Evolutionary conservation across 2,113 vertebrate genomes (phyloP), one percentile per base, ranked within the genome.

Genomic region (Perca schrenkii): DNA sequence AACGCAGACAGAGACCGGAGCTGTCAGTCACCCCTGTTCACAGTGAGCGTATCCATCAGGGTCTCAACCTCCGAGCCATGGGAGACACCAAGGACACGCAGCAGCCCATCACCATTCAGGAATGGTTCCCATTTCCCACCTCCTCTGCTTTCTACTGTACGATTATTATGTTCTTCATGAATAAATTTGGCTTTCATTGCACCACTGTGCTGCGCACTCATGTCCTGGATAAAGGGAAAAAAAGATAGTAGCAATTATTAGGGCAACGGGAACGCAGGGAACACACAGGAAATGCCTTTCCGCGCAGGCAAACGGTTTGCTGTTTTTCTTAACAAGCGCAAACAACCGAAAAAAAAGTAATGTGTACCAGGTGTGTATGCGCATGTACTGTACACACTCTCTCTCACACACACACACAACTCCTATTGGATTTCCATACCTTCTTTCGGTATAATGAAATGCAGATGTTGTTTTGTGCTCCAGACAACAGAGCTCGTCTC

Each of bases 151-250:
- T 80, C 69, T 25, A 49, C 78, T 80, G 76, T 83, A 63, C 76
- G 80, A 79, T 83, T 86, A 78, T 82, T 62, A 76, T 77, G 61
- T 79, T 80, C 60, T 77, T 80, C 66, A 79, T 85, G 87, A 90
- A 89, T 89, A 85, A 62, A 86, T 88, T 25, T 70, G 36, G 40
- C 49, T 80, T 67, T 74, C 57, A 28, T 8, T 34, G 56, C 74
- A 63, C 17, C 47, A 31, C 50, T 34, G 66, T 22, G 57, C 60
- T 3, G 34, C 56, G 50, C 8, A 8, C 46, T 66, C 13, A 17
- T 58, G 80, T 74, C 52, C 50, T 69, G 61, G 61, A 13, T 52
- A 21, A 28, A 63, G 40, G 40, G 25, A 21, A 34, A 25, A 49
- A 31, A 52, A 60, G 21, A 60, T 8, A 62, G 1, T 3, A 11